Conservation (phyloP, 2,888 invertebrate species). For the Monopis laevigella region DNA sequence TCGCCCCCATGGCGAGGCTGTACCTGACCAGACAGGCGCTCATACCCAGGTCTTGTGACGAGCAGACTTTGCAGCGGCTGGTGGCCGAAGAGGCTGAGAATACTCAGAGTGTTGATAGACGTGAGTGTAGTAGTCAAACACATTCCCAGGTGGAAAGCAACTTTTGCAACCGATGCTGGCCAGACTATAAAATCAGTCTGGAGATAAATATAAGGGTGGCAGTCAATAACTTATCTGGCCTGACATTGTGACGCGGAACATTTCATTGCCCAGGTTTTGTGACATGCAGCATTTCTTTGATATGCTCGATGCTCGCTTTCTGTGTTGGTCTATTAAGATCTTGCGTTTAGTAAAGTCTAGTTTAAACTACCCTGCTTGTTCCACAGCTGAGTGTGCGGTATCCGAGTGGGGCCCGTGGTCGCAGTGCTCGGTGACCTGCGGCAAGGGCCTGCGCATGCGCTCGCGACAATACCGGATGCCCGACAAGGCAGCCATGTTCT, state of each 20-base stretch:
- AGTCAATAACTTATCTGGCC: no score
- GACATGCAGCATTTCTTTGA: no score
- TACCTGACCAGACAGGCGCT: slow-evolving; percentile 79
- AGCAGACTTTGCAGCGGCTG: slow-evolving; percentile 66
- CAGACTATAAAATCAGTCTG: no score
- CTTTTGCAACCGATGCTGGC: no score
- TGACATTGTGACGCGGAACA: no score
- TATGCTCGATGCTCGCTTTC: no score
- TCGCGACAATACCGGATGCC: slow-evolving; percentile 76
- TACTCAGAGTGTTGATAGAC: slow-evolving; percentile 71
- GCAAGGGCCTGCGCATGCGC: slow-evolving; percentile 85
- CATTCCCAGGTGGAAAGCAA: no score
- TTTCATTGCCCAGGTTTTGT: no score
- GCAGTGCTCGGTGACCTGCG: slow-evolving; percentile 86
- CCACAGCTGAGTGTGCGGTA: slow-evolving; percentile 81
- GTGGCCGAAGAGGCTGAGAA: slow-evolving; percentile 73
- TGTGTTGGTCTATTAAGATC: no score
- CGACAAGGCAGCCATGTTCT: slow-evolving; percentile 75
- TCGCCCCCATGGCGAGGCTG: slow-evolving; percentile 86
- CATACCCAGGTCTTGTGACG: slow-evolving; percentile 79
- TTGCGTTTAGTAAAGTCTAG: no score
- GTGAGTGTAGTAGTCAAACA: no score
- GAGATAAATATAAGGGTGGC: no score
- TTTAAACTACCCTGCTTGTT: neutral
- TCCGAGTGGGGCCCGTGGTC: slow-evolving; percentile 81